Conservation (phyloP, 2,888 invertebrate genomes). For the Megamerina dolium region DNA sequence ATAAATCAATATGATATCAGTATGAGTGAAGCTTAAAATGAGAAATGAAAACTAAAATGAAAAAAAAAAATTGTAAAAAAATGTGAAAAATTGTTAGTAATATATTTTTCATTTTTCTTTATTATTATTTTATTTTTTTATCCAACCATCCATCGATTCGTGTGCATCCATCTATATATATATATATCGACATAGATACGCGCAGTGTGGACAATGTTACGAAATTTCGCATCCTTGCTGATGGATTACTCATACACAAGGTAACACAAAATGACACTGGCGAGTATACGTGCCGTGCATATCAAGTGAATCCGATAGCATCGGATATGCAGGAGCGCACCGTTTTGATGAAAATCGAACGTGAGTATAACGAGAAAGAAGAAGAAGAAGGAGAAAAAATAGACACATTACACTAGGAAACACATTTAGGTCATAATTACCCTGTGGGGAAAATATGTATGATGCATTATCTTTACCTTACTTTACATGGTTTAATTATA, state of each 20-base stretch:
- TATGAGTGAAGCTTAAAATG: too few species aligned
- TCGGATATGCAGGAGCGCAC: slow-evolving; percentile 54
- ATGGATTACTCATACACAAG: slow-evolving; percentile 55
- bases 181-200: slow-evolving; percentile 1
- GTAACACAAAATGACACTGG: slow-evolving; percentile 54
- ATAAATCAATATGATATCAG: too few species aligned
- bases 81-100: background rate
- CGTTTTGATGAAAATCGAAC: slow-evolving; percentile 56
- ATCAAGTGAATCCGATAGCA: slow-evolving; percentile 52
- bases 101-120: slow-evolving; percentile 9
- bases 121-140: slow-evolving; percentile 10
- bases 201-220: too few species aligned
- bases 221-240: slow-evolving; percentile 52
- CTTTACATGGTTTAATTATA: too few species aligned
- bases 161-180: slow-evolving; percentile 18
- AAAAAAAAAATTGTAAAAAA: background rate
- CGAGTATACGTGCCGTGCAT: slow-evolving; percentile 56
- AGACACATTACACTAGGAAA: too few species aligned
- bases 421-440: too few species aligned
- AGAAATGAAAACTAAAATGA: slow-evolving; percentile 1
- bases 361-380: slow-evolving; percentile 54
- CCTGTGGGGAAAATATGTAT: too few species aligned
- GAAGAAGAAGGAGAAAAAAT: too few species aligned
- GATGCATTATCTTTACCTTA: too few species aligned
- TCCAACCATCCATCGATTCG: slow-evolving; percentile 5